These are phyloP conservation scores for Corythornis cristatus DNA, from an alignment of 2,113 vertebrate genomes.

Conservation along the genomic window DNA sequence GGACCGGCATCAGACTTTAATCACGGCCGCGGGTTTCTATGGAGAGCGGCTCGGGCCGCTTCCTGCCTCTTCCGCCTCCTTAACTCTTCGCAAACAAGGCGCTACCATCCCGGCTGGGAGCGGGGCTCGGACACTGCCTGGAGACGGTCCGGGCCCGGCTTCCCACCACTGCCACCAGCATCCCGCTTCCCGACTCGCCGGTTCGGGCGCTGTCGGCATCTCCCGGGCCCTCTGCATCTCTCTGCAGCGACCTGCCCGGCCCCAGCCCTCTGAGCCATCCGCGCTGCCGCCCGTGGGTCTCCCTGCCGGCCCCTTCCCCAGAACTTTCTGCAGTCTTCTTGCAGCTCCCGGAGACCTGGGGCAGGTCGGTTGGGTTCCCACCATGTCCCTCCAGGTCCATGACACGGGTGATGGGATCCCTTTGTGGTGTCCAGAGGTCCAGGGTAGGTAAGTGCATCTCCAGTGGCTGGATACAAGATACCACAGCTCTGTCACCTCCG, in stretches of 20 bases:
- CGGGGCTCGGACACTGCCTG: slow-evolving; percentile 33
- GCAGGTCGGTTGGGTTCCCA: neutral
- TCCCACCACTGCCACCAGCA: neutral
- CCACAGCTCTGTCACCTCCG: neutral
- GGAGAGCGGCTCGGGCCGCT: slow-evolving; percentile 89
- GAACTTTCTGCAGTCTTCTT: neutral
- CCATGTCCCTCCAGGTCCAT: neutral
- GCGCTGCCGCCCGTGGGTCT: fast-evolving
- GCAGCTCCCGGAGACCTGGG: neutral
- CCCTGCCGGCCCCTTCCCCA: neutral
- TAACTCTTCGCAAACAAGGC: slow-evolving; percentile 89
- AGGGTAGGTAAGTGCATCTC: too few relatives aligned
- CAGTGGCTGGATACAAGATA: fast-evolving
- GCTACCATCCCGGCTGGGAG: slow-evolving; percentile 42
- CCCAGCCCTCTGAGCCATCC: neutral
- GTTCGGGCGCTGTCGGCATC: neutral
- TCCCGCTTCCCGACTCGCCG: fast-evolving
- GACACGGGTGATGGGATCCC: neutral
- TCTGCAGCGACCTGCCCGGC: fast-evolving
- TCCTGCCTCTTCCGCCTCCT: slow-evolving; percentile 90
- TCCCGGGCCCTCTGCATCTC: neutral
- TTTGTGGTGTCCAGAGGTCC: neutral
- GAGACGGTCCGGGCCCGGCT: neutral
- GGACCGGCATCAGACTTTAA: slow-evolving; percentile 90
- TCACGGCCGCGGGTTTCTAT: slow-evolving; percentile 92